phyloP scores from a whole-genome alignment of 1,140 invertebrate genomes.

The Calliopsis andreniformis region DNA sequence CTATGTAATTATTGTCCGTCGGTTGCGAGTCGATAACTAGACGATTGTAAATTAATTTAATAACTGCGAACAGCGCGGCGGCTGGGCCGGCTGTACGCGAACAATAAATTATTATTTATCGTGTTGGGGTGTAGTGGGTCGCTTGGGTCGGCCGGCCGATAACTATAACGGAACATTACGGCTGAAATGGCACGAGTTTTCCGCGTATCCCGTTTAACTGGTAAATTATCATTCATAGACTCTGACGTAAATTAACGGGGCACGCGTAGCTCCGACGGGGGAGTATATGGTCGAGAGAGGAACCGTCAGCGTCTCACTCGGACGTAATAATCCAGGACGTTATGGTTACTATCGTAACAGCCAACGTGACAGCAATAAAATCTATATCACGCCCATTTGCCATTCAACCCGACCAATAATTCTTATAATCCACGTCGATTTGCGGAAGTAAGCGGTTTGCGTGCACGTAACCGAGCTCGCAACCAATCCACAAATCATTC shows the following conservation, averaged over 20 bases:
- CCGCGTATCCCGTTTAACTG: conserved; percentile 35
- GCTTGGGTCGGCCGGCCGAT: conserved; percentile 1
- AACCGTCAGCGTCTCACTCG: conserved; percentile 12
- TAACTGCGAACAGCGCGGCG: conserved; percentile 36
- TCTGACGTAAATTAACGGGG: conserved; percentile 58
- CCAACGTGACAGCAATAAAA: conserved; percentile 59
- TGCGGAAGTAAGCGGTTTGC: conserved; percentile 66
- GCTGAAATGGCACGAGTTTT: conserved; percentile 29
- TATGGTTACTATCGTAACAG: conserved; percentile 35
- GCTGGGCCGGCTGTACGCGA: not conserved
- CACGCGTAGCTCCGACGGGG: conserved; percentile 29
- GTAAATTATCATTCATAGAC: conserved; percentile 62
- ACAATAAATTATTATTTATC: conserved; percentile 60
- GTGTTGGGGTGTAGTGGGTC: not conserved
- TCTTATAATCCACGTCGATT: conserved; percentile 59
- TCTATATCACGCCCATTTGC: conserved; percentile 60
- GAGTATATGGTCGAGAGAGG: not conserved
- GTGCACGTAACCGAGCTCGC: conserved; percentile 31
- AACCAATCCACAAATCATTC: conserved; percentile 61
- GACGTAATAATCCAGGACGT: conserved; percentile 46
- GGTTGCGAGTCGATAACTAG: conserved; percentile 22
- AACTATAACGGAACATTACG: conserved; percentile 48
- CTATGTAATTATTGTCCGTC: conserved; percentile 35
- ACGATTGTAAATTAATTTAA: conserved; percentile 62
- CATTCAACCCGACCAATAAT: conserved; percentile 60